Evolutionary conservation across 2,797 vertebrate species (phyloP), one percentile per base, ranked within the genome.

Genomic region (Cyclura pinguis): DNA sequence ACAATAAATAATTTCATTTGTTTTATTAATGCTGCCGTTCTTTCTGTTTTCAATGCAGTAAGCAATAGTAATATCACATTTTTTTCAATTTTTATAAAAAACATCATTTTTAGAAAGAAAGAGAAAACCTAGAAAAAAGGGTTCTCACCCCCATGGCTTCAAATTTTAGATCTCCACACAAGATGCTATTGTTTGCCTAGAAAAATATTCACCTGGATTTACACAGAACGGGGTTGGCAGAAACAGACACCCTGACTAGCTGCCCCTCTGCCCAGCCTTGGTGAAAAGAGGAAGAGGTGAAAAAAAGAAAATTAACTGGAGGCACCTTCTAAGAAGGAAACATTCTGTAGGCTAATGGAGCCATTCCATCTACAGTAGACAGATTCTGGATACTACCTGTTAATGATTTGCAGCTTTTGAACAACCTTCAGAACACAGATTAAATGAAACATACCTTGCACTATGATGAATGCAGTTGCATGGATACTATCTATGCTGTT

Each of bases 401-500:
- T 50, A 50, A 55, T 5, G 57, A 84, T 42, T 14, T 22, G 6
- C 57, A 77, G 13, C 80, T 18, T 72, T 64, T 22, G 9, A 69
- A 84, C 10, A 52, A 32, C 10, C 59, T 89, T 90, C 35, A 42
- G 18, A 82, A 78, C 32, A 32, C 9, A 35, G 5, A 16, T 18
- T 1, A 64, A 88, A 86, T 0, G 18, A 86, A 86, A 83, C 91
- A 92, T 89, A 99, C 99, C 99, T 97, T 99, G 99, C 3, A 99
- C 99, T 35, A 99, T 99, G 95, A 99, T 99, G 92, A 97, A 97
- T 0, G 98, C 99, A 0, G 98, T 98, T 0, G 99, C 98, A 0
- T 99, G 98, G 93, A 99, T 98, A 88, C 98, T 99, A 88, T 98
- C 99, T 35, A 99, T 87, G 35, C 98, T 98, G 95, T 99, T 99